Evolutionary conservation across 2,113 vertebrate species (phyloP).

Genomic region (Mustela nigripes): DNA sequence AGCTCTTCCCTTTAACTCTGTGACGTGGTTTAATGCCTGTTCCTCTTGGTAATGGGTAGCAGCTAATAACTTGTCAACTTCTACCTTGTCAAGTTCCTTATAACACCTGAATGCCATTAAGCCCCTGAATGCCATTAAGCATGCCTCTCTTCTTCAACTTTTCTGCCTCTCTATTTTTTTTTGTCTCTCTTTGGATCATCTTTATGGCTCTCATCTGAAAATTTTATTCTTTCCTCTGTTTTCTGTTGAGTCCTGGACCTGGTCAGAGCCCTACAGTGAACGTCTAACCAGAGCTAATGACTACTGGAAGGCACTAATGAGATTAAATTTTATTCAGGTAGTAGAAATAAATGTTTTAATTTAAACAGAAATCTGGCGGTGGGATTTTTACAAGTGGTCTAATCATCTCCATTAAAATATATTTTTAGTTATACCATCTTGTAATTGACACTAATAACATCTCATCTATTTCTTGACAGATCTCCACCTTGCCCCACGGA

Average conservation of each 20-base stretch:
- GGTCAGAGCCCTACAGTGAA: background rate
- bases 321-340: background rate
- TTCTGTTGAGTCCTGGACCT: background rate
- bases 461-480: slow-evolving; percentile 46
- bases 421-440: background rate
- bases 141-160: slow-evolving; percentile 23
- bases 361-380: background rate
- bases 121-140: background rate
- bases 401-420: background rate
- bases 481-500: background rate
- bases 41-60: background rate
- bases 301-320: background rate
- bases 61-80: background rate
- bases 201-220: background rate
- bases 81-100: background rate
- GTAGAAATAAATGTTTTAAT: slow-evolving; percentile 28
- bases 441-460: slow-evolving; percentile 15
- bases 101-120: background rate
- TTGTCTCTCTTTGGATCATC: slow-evolving; percentile 5
- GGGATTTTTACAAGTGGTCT: background rate
- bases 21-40: background rate
- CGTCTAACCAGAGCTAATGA: background rate
- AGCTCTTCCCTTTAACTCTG: background rate
- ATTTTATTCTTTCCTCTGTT: background rate
- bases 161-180: background rate